Evolutionary conservation across 2,888 invertebrate species (phyloP).

Genomic region (Schrankia costaestrigalis): DNA sequence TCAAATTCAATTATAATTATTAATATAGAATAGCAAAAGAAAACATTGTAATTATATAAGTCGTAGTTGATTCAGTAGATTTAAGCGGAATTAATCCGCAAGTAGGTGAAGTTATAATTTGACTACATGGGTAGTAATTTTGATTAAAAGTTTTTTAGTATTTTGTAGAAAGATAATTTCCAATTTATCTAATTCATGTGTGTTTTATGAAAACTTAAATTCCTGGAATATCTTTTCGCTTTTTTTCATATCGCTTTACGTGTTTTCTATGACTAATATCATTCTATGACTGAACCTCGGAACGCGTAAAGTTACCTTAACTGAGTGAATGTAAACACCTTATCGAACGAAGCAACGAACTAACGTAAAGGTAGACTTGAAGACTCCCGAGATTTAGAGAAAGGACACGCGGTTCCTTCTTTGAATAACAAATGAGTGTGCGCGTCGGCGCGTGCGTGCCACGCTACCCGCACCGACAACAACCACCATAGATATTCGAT

Average conservation of each 20-base stretch:
- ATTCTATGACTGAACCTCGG: conserved; percentile 73
- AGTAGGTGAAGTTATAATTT: conserved; percentile 45
- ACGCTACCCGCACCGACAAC: conserved; percentile 37
- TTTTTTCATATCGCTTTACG: conserved; percentile 69
- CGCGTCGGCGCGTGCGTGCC: conserved; percentile 41
- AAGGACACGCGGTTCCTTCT: conserved; percentile 50
- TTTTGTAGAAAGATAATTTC: conserved; percentile 51
- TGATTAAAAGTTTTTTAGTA: conserved; percentile 40
- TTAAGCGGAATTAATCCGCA: conserved; percentile 55
- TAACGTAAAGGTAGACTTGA: conserved; percentile 41
- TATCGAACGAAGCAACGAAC: conserved; percentile 32
- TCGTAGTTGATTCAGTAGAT: conserved; percentile 59
- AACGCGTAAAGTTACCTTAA: conserved; percentile 14
- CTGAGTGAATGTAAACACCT: conserved; percentile 31
- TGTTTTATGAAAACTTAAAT: conserved; percentile 46
- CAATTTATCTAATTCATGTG: conserved; percentile 39
- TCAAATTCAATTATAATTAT: conserved; percentile 30
- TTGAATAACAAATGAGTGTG: conserved; percentile 65
- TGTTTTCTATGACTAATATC: conserved; percentile 52
- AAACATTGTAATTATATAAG: conserved; percentile 42
- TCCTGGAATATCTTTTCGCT: conserved; percentile 59
- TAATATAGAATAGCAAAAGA: conserved; percentile 58
- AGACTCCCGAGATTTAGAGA: conserved; percentile 47
- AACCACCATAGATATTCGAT: conserved; percentile 66
- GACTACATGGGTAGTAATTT: conserved; percentile 54